Evolutionary conservation across 2,113 vertebrate genomes (phyloP).

Genomic region (Nematolebias whitei): DNA sequence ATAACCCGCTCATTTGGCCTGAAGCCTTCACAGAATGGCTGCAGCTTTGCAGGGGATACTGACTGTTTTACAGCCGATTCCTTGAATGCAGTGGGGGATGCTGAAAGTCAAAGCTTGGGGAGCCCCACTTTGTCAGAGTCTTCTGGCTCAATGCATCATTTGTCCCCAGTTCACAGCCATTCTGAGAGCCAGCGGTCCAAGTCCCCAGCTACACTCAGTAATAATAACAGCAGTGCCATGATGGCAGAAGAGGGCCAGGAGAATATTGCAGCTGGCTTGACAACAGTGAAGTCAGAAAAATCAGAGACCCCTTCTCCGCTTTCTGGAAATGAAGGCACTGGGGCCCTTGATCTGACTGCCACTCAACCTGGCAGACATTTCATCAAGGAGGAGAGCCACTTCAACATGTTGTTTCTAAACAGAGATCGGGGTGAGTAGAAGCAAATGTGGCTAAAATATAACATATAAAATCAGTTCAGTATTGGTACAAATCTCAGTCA

Average conservation of each 20-base stretch:
- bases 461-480: constrained; percentile 13
- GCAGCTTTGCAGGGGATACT: constrained; percentile 86
- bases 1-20: constrained; percentile 85
- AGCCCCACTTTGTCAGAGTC: constrained; percentile 95
- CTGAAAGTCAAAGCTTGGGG: constrained; percentile 91
- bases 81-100: constrained; percentile 86
- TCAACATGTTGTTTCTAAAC: constrained; percentile 95
- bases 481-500: background rate
- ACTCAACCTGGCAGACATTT: constrained; percentile 85
- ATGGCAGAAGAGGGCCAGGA: constrained; percentile 85
- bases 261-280: constrained; percentile 67
- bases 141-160: constrained; percentile 90
- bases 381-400: constrained; percentile 96
- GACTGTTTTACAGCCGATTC: constrained; percentile 92
- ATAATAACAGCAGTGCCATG: constrained; percentile 68
- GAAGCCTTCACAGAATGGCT: constrained; percentile 85
- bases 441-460: constrained; percentile 44
- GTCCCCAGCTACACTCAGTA: constrained; percentile 84
- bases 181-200: constrained; percentile 90
- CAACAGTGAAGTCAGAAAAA: constrained; percentile 94
- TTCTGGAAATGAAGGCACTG: constrained; percentile 85
- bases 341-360: constrained; percentile 95
- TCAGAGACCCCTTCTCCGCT: constrained; percentile 87
- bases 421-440: constrained; percentile 97
- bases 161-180: constrained; percentile 90